Conservation (phyloP, 2,113 vertebrate species). For the Bufo gargarizans region DNA sequence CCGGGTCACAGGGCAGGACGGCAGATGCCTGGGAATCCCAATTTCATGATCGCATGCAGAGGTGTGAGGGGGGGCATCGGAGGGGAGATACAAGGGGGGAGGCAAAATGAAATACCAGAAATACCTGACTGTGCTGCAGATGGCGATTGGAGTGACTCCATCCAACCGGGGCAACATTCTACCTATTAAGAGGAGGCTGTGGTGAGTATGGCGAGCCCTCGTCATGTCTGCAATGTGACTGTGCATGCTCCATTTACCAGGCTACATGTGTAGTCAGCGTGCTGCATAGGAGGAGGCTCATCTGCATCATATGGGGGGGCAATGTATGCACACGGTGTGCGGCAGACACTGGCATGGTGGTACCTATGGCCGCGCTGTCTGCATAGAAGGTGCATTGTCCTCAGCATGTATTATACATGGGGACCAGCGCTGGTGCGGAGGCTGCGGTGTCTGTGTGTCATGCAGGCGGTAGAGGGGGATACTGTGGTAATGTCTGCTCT, state of each 20-base stretch:
- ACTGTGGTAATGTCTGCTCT: background rate
- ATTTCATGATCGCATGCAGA: constrained; percentile 89
- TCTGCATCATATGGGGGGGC: background rate
- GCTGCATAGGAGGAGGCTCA: background rate
- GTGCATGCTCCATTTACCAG: background rate
- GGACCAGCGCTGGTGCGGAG: background rate
- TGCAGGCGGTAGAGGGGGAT: background rate
- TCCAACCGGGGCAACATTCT: constrained; percentile 94
- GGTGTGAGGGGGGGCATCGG: constrained; percentile 83
- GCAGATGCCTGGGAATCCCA: constrained; percentile 86
- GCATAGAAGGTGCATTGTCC: background rate
- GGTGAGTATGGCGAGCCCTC: constrained; percentile 79
- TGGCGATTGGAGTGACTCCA: constrained; percentile 97
- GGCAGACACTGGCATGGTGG: background rate
- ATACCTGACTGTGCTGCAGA: constrained; percentile 98
- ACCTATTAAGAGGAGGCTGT: constrained; percentile 94
- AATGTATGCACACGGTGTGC: background rate
- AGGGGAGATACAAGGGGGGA: constrained; percentile 84
- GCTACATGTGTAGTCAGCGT: constrained; percentile 1
- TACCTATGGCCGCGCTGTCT: background rate
- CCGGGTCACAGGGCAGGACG: constrained; percentile 77
- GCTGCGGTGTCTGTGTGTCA: background rate
- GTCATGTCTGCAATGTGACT: background rate
- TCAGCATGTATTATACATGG: background rate
- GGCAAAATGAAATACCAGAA: constrained; percentile 99